Conservation (phyloP, 2,888 invertebrate species). For the Teleogryllus oceanicus region DNA sequence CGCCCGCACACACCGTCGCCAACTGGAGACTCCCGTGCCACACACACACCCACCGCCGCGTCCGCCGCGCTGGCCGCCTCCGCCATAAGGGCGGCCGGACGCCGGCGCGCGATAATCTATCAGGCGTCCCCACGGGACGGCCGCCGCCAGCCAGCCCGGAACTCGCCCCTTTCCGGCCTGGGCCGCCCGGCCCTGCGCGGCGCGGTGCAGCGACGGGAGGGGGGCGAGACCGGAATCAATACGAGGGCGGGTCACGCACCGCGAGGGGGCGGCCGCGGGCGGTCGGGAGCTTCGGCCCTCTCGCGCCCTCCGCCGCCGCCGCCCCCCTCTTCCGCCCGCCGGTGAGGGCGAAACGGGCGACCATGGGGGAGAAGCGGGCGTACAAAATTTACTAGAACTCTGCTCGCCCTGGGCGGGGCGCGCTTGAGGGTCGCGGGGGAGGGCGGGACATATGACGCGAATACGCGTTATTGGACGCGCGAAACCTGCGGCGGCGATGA, state of each 20-base stretch:
- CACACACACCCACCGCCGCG: no score
- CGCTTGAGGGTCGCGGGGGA: no score
- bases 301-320: background rate
- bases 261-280: background rate
- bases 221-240: background rate
- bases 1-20: no score
- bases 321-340: no score
- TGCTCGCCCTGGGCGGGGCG: background rate
- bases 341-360: no score
- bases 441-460: no score
- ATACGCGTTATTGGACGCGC: no score
- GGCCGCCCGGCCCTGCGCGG: background rate
- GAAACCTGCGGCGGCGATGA: no score
- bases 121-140: background rate
- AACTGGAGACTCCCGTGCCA: no score
- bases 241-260: constrained; percentile 1
- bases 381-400: background rate
- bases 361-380: background rate
- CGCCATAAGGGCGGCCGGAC: background rate
- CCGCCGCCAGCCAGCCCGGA: background rate
- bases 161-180: background rate
- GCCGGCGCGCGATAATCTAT: constrained; percentile 9
- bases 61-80: background rate
- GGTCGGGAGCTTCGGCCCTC: background rate
- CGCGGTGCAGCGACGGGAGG: background rate